These are phyloP conservation scores for Altica lythri DNA, from an alignment of 2,888 invertebrate species.

Conservation along the genomic window DNA sequence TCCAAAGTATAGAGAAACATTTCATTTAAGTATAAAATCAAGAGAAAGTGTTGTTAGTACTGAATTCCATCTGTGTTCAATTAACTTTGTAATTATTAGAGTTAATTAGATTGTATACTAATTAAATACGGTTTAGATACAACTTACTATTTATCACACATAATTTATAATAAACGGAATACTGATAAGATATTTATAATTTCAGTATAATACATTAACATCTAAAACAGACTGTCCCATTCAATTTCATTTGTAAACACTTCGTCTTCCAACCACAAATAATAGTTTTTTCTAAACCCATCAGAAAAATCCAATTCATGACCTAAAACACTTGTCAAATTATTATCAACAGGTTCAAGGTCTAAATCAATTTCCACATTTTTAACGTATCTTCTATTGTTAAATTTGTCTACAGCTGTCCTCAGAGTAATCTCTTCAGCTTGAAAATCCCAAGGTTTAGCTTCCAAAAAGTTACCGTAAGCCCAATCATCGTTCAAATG, in stretches of 20 bases:
- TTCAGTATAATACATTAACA: no score
- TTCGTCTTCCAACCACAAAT: conserved; percentile 94
- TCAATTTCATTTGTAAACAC: conserved; percentile 86
- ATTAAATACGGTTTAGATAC: no score
- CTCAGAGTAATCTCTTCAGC: conserved; percentile 95
- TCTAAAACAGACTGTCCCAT: conserved; percentile 68
- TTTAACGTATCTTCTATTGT: conserved; percentile 79
- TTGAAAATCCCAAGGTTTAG: conserved; percentile 97
- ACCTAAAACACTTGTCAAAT: conserved; percentile 81
- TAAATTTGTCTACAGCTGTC: conserved; percentile 94
- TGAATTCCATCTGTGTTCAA: no score
- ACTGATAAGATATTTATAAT: no score
- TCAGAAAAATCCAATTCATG: conserved; percentile 79
- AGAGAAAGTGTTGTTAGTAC: no score
- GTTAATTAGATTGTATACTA: no score
- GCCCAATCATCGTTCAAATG: conserved; percentile 99
- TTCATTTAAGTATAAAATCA: no score
- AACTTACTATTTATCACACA: no score
- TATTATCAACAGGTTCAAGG: conserved; percentile 74
- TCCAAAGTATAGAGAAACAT: no score
- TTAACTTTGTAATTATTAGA: no score
- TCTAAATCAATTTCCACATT: conserved; percentile 56
- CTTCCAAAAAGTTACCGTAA: conserved; percentile 97
- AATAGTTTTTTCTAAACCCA: conserved; percentile 91
- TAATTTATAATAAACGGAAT: no score